These are phyloP conservation scores for Dione vanillae DNA, from an alignment of 2,888 invertebrate species.

Conservation along the genomic window DNA sequence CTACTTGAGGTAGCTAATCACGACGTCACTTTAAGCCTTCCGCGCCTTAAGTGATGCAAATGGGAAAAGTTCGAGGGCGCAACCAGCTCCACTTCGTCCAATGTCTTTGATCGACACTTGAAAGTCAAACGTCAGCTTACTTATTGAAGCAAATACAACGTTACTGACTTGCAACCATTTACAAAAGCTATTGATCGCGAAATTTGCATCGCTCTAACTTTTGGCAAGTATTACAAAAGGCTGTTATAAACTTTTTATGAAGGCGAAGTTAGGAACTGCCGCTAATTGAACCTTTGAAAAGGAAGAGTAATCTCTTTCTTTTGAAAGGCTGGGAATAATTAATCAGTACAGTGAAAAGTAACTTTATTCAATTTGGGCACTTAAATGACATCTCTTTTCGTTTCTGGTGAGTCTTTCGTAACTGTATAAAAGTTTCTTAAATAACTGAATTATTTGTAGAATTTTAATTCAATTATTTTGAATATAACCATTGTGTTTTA, in stretches of 20 bases:
- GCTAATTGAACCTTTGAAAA: constrained; percentile 30
- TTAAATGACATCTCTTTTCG: constrained; percentile 39
- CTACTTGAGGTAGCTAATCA: constrained; percentile 60
- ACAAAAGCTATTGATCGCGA: constrained; percentile 43
- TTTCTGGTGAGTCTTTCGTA: not conserved
- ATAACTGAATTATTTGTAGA: not conserved
- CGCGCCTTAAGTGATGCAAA: constrained; percentile 76
- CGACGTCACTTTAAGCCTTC: constrained; percentile 69
- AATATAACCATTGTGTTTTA: no score
- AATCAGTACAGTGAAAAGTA: constrained; percentile 24
- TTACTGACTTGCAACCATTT: constrained; percentile 40
- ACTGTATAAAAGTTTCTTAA: not conserved
- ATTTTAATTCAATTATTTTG: no score
- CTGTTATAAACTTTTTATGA: constrained; percentile 37
- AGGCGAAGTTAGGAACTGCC: constrained; percentile 28
- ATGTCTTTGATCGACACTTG: constrained; percentile 76
- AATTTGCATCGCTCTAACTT: constrained; percentile 43
- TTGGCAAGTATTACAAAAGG: constrained; percentile 37
- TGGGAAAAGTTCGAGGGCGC: constrained; percentile 75
- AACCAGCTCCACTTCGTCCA: constrained; percentile 72
- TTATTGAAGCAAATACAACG: constrained; percentile 46
- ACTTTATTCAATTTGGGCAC: constrained; percentile 20
- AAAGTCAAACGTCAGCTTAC: constrained; percentile 57
- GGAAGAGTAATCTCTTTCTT: constrained; percentile 26
- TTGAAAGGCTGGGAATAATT: constrained; percentile 24